Evolutionary conservation across 2,113 vertebrate species (phyloP).

Genomic region (Eptesicus fuscus): DNA sequence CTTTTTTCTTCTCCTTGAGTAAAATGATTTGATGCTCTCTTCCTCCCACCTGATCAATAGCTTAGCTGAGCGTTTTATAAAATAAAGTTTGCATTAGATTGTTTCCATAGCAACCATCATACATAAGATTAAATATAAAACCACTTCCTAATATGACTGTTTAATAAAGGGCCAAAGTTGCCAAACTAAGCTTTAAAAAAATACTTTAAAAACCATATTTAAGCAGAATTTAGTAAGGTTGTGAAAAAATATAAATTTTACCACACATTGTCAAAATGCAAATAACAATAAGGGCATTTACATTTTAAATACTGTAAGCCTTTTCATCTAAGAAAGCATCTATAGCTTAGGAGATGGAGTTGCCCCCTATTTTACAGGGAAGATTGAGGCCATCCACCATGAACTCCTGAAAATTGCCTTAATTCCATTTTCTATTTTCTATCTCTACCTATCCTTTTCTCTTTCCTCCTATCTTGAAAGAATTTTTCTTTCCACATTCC

Average conservation of each 20-base stretch:
- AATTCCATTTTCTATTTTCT: slow-evolving; percentile 18
- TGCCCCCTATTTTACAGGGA: background rate
- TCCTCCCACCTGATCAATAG: slow-evolving; percentile 37
- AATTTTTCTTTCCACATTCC: background rate
- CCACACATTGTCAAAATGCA: slow-evolving; percentile 6
- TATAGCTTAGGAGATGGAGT: background rate
- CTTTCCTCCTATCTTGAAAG: background rate
- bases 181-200: slow-evolving; percentile 11
- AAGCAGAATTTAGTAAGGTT: background rate
- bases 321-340: slow-evolving; percentile 21
- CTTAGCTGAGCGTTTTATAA: slow-evolving; percentile 38
- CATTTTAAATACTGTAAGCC: slow-evolving; percentile 40
- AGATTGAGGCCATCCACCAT: background rate
- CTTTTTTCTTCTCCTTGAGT: slow-evolving; percentile 1
- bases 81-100: slow-evolving; percentile 52
- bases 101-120: slow-evolving; percentile 54
- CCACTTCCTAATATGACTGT: slow-evolving; percentile 38
- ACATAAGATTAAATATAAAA: slow-evolving; percentile 43
- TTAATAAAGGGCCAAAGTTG: slow-evolving; percentile 28
- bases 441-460: background rate
- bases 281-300: background rate
- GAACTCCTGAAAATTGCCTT: slow-evolving; percentile 18
- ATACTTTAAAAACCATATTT: slow-evolving; percentile 34
- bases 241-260: background rate
- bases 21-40: slow-evolving; percentile 27